Evolutionary conservation across 2,113 vertebrate genomes (phyloP), one percentile per base, ranked within the genome.

Genomic region (Pomatorhinus ruficollis): DNA sequence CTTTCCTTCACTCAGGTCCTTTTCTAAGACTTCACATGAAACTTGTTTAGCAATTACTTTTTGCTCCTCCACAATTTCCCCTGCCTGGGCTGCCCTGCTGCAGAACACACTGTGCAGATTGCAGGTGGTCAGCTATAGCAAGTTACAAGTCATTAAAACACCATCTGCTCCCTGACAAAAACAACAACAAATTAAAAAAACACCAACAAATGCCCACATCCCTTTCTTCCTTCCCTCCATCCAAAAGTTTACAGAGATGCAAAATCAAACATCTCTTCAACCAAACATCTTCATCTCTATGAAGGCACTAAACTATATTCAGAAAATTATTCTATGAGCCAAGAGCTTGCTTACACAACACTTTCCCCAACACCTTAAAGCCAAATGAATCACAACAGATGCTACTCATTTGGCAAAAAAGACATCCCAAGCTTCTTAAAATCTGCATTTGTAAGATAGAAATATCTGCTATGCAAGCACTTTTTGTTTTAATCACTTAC

Each of bases 61-160:
- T 56, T 0, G 0, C 10, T 64, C 4, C 44, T 39, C 39, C 30
- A 44, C n/a, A 57, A n/a, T 72, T 80, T 69, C 66, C 2, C 0
- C 30, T 47, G 1, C 6, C 40, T 31, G 45, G 27, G 50, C 47
- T 84, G 69, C 49, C 22, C 45, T 70, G 39, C 28, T 5, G 6
- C 52, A 74, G 63, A 68, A 71, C 35, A 71, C 3, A 0, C 10
- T 23, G 15, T 10, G 20, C 33, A 75, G 56, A 47, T 13, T 53
- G 40, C 15, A 7, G 53, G 60, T 60, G 61, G 66, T 76, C 49
- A 76, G 49, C 63, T 66, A 33, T 0, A 70, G 13, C 52, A 71
- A 75, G 56, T 15, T 60, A n/a, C 30, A 69, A 60, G 49, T 82
- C 74, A 82, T 27, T 31, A 71, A 71, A 90, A 72, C 23, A 71